phyloP scores from a whole-genome alignment of 2,888 invertebrate species.

The Chrysodeixis includens region DNA sequence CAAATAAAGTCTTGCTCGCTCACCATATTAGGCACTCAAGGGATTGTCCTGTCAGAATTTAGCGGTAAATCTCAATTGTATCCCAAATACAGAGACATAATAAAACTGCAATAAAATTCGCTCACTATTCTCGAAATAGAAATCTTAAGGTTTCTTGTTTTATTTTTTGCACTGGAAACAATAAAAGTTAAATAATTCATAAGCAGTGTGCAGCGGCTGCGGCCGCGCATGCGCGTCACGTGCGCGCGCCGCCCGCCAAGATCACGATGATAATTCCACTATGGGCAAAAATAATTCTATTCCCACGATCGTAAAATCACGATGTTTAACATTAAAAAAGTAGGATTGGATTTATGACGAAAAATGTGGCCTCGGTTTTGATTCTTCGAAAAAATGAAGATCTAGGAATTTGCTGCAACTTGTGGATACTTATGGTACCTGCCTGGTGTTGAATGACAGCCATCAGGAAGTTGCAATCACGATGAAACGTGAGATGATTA shows the following conservation, averaged over 20 bases:
- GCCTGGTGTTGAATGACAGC: not conserved
- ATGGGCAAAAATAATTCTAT: constrained; percentile 80
- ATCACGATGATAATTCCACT: constrained; percentile 76
- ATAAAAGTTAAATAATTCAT: constrained; percentile 88
- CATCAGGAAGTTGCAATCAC: not conserved
- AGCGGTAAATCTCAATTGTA: constrained; percentile 72
- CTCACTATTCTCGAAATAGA: constrained; percentile 86
- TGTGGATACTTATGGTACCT: not conserved
- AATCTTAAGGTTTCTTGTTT: constrained; percentile 71
- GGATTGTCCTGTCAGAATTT: constrained; percentile 61
- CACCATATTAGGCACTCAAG: constrained; percentile 50
- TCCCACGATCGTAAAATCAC: constrained; percentile 86
- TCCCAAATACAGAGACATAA: constrained; percentile 81
- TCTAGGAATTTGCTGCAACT: not conserved
- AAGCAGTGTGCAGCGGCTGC: constrained; percentile 69
- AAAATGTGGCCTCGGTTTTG: constrained; percentile 14
- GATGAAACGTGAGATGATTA: not conserved
- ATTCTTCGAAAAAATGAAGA: constrained; percentile 13
- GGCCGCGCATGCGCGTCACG: constrained; percentile 80
- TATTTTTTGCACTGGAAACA: constrained; percentile 81
- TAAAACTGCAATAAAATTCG: constrained; percentile 81
- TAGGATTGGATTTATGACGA: constrained; percentile 33
- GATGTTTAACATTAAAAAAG: constrained; percentile 74
- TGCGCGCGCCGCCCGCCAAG: constrained; percentile 72
- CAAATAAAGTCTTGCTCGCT: constrained; percentile 51